These are phyloP conservation scores for Heliconius melpomene DNA, from an alignment of 1,140 invertebrate genomes.

Conservation along the genomic window DNA sequence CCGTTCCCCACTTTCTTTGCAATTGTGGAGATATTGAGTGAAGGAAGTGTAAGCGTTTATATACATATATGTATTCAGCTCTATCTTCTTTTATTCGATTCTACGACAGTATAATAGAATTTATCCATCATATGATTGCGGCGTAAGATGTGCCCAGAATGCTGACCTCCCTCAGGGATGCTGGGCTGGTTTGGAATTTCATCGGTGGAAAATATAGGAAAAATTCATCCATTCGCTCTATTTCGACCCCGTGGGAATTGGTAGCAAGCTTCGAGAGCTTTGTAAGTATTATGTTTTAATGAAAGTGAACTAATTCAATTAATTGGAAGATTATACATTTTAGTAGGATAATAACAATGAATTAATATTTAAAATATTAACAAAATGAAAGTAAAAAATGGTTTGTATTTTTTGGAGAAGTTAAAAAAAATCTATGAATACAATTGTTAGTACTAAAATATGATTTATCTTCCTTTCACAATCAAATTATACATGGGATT, in stretches of 20 bases:
- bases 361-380: too few species aligned
- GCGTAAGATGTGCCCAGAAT: conserved; percentile 18
- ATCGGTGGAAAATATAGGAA: conserved; percentile 38
- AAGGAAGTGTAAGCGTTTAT: too few species aligned
- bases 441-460: too few species aligned
- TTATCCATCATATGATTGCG: conserved; percentile 19
- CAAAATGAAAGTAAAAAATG: too few species aligned
- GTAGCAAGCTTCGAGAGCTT: neutral
- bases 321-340: neutral
- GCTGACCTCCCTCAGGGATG: conserved; percentile 14
- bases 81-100: neutral
- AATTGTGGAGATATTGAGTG: too few species aligned
- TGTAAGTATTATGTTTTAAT: neutral
- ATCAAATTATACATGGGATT: too few species aligned
- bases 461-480: too few species aligned
- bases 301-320: neutral
- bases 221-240: conserved; percentile 26
- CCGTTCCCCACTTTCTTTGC: too few species aligned
- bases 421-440: too few species aligned
- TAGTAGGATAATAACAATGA: too few species aligned
- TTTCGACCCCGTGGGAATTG: neutral
- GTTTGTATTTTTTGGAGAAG: too few species aligned
- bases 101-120: neutral
- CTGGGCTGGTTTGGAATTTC: conserved; percentile 36
- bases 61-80: neutral